A percentile compares a stretch with the other conserved stretches of the same genome.
Evolutionary conservation across 2,888 invertebrate genomes (phyloP).

Genomic region (Heliconius ethilla): DNA sequence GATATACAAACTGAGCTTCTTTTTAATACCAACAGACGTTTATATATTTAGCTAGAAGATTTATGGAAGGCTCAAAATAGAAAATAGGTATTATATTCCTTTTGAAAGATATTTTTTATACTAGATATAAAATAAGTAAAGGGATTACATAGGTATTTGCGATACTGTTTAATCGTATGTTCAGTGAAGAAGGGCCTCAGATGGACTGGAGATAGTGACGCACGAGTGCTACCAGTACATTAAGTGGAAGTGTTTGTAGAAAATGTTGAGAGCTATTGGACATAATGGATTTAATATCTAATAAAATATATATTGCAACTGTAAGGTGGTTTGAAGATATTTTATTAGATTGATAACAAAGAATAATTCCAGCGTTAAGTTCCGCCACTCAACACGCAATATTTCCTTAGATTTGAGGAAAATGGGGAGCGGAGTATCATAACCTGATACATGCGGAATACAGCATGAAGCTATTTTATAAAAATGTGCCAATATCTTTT

Average conservation of each 20-base stretch:
- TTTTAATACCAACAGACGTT: no score
- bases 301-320: not conserved
- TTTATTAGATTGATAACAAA: not conserved
- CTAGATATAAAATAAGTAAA: not conserved
- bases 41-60: not conserved
- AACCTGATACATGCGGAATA: no score
- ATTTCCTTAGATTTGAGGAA: no score
- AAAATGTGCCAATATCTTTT: no score
- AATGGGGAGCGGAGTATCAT: no score
- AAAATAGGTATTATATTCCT: not conserved
- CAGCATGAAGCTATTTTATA: no score
- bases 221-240: constrained; percentile 30
- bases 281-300: constrained; percentile 15
- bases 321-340: not conserved
- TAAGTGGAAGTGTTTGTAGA: constrained; percentile 22
- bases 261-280: constrained; percentile 11
- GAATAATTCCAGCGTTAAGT: not conserved
- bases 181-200: constrained; percentile 40
- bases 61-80: no score
- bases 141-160: not conserved
- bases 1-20: no score
- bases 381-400: no score
- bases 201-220: constrained; percentile 42
- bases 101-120: not conserved
- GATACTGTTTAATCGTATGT: constrained; percentile 27